Base-by-base conservation (phyloP, 2,888 invertebrate species). In the Euzetes globulus region DNA sequence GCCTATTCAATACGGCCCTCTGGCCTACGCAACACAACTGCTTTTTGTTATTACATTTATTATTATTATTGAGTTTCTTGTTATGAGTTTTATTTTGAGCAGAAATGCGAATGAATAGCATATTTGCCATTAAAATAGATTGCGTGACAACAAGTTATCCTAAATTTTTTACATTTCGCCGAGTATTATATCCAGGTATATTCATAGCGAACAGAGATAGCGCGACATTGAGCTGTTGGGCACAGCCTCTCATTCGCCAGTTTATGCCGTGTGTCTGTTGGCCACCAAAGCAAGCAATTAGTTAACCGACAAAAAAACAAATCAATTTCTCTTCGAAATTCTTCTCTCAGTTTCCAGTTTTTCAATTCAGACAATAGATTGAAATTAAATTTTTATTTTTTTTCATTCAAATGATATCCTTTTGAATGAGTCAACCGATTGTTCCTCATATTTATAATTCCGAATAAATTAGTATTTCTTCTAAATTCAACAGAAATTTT, bases 51-150 rank as follows among this genome's bases (percentile, higher is more conserved):
- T 68, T 41, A 45, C 45, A 22, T 22, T 41, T 68, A 68, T 33
- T 37, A 63, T 63, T 63, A 68, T 68, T 68, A 68, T 68, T 68
- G 45, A 41, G 45, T 68, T 68, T 68, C 41, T 68, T 41, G 68
- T 68, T 68, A 37, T 68, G 68, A 60, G 60, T 60, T 60, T 60
- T 60, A 60, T 29, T 33, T 33, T 29, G 15, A 33, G 3, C 37
- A 68, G 3, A 41, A 68, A 19, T 41, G 17, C 68, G 17, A 68
- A 33, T 45, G 22, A 41, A 68, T 68, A 41, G 5, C 37, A 41
- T n/a, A n/a, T 68, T 68, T 68, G 41, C 41, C 15, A 68, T 68
- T 68, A 68, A 29, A 68, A 68, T 41, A 19, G 29, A 17, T 68
- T 68, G 68, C 68, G 68, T 68, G 68, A 68, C 68, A 68, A 45